Evolutionary conservation across 2,797 vertebrate genomes (phyloP).

Genomic region (Siniperca undulata): DNA sequence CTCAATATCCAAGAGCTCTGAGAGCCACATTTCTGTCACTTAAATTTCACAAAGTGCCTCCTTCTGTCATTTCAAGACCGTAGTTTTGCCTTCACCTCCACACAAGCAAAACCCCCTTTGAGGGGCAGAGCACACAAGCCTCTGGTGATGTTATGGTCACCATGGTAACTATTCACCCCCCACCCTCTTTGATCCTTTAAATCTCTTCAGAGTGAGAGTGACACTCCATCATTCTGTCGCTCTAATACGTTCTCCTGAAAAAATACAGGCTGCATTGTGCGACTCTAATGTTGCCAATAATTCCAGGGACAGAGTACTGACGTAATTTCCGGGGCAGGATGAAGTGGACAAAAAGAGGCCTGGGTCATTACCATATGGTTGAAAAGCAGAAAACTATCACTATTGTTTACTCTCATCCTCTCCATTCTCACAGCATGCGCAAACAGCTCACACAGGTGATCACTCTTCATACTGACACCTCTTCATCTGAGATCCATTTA

Average conservation of each 20-base stretch:
- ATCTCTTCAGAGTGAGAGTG: slow-evolving; percentile 63
- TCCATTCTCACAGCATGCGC: background rate
- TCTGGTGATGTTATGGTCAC: slow-evolving; percentile 81
- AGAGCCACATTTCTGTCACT: slow-evolving; percentile 45
- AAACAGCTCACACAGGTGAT: slow-evolving; percentile 31
- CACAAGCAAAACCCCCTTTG: slow-evolving; percentile 77
- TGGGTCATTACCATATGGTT: background rate
- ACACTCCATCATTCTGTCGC: slow-evolving; percentile 56
- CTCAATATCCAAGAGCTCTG: slow-evolving; percentile 13
- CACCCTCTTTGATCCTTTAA: slow-evolving; percentile 72
- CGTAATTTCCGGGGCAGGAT: slow-evolving; percentile 29
- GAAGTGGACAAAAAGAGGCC: background rate
- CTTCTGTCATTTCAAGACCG: slow-evolving; percentile 43
- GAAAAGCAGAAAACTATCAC: background rate
- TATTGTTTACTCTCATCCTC: background rate
- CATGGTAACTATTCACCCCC: slow-evolving; percentile 81
- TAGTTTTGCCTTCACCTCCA: slow-evolving; percentile 64
- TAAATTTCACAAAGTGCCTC: slow-evolving; percentile 52
- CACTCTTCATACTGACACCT: background rate
- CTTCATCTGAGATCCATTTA: slow-evolving; percentile 21
- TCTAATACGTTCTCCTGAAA: slow-evolving; percentile 39
- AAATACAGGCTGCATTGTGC: slow-evolving; percentile 59
- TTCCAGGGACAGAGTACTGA: slow-evolving; percentile 17
- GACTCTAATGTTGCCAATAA: slow-evolving; percentile 33
- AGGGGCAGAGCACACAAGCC: slow-evolving; percentile 60